Evolutionary conservation across 2,113 vertebrate species (phyloP).

Genomic region (Neomonachus schauinslandi): DNA sequence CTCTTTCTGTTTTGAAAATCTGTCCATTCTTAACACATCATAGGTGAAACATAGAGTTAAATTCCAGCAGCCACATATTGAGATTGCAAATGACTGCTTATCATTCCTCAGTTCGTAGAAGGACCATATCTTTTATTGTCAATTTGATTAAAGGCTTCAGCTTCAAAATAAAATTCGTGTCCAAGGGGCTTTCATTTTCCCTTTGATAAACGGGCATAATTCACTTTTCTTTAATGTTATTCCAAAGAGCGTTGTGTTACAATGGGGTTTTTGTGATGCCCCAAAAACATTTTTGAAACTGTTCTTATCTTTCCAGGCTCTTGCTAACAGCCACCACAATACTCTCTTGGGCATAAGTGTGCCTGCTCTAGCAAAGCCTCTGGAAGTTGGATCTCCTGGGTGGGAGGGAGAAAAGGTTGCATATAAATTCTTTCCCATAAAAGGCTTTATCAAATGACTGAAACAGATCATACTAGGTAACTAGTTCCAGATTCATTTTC

Average conservation of each 20-base stretch:
- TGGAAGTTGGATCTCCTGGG: not conserved
- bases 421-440: slow-evolving; percentile 38
- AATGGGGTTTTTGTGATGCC: slow-evolving; percentile 80
- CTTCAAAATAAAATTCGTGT: slow-evolving; percentile 79
- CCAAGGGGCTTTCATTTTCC: slow-evolving; percentile 81
- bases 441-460: slow-evolving; percentile 4
- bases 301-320: slow-evolving; percentile 75
- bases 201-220: slow-evolving; percentile 83
- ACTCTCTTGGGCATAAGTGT: slow-evolving; percentile 46
- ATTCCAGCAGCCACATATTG: slow-evolving; percentile 12
- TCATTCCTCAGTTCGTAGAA: slow-evolving; percentile 63
- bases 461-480: not conserved
- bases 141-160: slow-evolving; percentile 85
- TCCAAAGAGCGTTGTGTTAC: slow-evolving; percentile 82
- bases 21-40: not conserved
- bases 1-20: not conserved
- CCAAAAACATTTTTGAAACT: slow-evolving; percentile 79
- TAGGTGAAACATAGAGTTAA: slow-evolving; percentile 73
- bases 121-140: slow-evolving; percentile 82
- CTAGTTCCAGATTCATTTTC: not conserved
- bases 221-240: slow-evolving; percentile 83
- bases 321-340: slow-evolving; percentile 62
- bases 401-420: slow-evolving; percentile 28
- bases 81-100: slow-evolving; percentile 58
- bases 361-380: not conserved